These are phyloP conservation scores for Pelosia muscerda DNA, from an alignment of 2,888 invertebrate species.

Conservation along the genomic window DNA sequence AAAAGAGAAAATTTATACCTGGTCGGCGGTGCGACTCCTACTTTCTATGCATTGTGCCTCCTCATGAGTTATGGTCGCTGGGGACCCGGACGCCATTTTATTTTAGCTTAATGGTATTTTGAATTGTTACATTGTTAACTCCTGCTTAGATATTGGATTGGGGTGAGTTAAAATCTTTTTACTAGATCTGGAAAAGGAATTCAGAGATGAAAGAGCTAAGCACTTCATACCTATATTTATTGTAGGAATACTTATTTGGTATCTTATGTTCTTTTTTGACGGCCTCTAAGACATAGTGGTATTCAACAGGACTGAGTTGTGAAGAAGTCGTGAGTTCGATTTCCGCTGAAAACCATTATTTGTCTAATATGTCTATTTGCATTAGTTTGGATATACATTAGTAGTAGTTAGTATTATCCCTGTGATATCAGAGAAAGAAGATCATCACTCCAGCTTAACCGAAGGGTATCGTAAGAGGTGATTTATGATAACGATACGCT, in stretches of 20 bases:
- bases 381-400: too few relatives aligned
- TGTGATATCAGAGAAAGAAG: too few relatives aligned
- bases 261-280: too few relatives aligned
- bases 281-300: too few relatives aligned
- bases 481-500: too few relatives aligned
- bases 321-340: too few relatives aligned
- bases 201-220: neutral
- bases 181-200: slow-evolving; percentile 7
- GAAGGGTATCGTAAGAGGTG: too few relatives aligned
- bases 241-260: neutral
- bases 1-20: slow-evolving; percentile 43
- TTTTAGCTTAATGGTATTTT: slow-evolving; percentile 47
- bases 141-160: slow-evolving; percentile 40
- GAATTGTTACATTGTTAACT: slow-evolving; percentile 34
- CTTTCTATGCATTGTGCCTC: slow-evolving; percentile 47
- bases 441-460: too few relatives aligned
- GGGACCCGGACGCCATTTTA: slow-evolving; percentile 45
- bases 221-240: neutral
- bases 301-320: too few relatives aligned
- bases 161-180: slow-evolving; percentile 13
- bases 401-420: too few relatives aligned
- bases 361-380: too few relatives aligned
- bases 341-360: too few relatives aligned
- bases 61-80: slow-evolving; percentile 47
- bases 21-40: slow-evolving; percentile 29